Percentiles rank a stretch among this genome's conserved stretches.
phyloP scores from a whole-genome alignment of 1,140 invertebrate genomes.

The Argopecten irradians region DNA sequence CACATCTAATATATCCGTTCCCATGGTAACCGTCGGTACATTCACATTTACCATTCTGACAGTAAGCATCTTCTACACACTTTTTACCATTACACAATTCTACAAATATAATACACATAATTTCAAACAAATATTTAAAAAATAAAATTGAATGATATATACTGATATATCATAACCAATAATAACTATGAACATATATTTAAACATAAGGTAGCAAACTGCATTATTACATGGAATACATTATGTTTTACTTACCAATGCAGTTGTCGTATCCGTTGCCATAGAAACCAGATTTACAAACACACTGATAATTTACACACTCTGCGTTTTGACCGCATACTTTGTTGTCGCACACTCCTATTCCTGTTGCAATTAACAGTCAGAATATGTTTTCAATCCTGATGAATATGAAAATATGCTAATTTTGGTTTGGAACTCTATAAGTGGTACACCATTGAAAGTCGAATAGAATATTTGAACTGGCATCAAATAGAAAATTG shows the following conservation, averaged over 20 bases:
- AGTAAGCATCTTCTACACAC: not conserved
- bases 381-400: no score
- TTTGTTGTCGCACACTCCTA: not conserved
- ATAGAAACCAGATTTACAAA: conserved; percentile 33
- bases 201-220: no score
- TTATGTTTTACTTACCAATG: conserved; percentile 7
- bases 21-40: conserved; percentile 22
- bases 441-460: no score
- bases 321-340: conserved; percentile 27
- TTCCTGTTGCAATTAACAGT: not conserved
- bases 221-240: no score
- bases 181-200: not conserved
- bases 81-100: conserved; percentile 1
- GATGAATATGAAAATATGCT: no score
- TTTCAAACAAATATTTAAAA: no score
- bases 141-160: no score
- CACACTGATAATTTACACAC: conserved; percentile 30
- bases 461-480: no score
- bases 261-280: conserved; percentile 37
- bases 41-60: not conserved
- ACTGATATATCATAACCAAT: no score
- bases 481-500: no score
- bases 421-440: no score
- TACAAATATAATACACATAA: not conserved
- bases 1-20: not conserved